Conservation (phyloP, 2,113 vertebrate species). For the Perognathus longimembris region DNA sequence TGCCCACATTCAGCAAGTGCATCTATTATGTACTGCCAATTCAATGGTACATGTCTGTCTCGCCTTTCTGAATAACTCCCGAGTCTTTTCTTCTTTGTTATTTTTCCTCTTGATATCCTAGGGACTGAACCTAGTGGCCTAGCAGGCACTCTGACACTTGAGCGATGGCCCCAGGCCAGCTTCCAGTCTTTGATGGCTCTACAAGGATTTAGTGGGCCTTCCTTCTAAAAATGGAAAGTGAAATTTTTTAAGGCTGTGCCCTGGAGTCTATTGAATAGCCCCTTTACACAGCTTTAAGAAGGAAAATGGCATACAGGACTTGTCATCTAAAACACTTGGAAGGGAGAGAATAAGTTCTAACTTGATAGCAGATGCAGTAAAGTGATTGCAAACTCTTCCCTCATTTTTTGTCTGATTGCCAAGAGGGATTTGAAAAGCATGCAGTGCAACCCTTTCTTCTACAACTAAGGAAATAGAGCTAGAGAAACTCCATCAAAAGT, state of each 20-base stretch:
- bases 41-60: background rate
- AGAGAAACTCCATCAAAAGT: background rate
- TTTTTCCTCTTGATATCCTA: no score
- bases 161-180: background rate
- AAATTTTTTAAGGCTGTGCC: background rate
- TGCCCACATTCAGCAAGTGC: background rate
- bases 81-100: no score
- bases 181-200: background rate
- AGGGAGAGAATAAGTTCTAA: background rate
- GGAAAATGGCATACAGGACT: background rate
- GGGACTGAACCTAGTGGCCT: no score
- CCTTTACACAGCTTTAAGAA: background rate
- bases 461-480: conserved; percentile 35
- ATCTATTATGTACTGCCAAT: background rate
- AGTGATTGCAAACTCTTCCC: background rate
- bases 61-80: background rate
- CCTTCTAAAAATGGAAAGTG: conserved; percentile 16
- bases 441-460: background rate
- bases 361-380: conserved; percentile 7
- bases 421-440: background rate
- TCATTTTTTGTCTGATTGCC: background rate
- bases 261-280: background rate
- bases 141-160: no score
- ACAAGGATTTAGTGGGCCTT: background rate
- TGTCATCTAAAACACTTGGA: background rate